These are phyloP conservation scores for Pangasius macronema DNA, from an alignment of 2,797 vertebrate genomes.

Conservation along the genomic window DNA sequence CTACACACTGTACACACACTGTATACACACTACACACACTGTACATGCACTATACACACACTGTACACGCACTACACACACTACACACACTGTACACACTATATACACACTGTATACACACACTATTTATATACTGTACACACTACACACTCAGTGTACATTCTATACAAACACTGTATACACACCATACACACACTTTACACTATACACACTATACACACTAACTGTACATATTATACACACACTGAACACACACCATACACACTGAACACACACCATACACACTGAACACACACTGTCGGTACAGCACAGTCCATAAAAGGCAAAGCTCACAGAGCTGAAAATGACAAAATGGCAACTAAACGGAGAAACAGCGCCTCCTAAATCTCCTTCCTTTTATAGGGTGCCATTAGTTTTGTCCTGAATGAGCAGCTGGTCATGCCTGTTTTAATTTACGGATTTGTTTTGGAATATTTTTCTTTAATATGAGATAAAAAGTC, in stretches of 20 bases:
- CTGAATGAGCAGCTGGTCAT: not conserved
- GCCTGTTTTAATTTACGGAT: not conserved
- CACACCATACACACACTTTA: not conserved
- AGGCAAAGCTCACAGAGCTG: no score
- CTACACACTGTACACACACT: not conserved
- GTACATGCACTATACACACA: not conserved
- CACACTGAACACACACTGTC: not conserved
- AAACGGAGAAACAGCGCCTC: no score
- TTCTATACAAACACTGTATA: not conserved
- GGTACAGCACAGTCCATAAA: no score
- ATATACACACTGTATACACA: not conserved
- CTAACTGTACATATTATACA: not conserved
- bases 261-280: not conserved
- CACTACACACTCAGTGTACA: not conserved
- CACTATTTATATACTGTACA: not conserved
- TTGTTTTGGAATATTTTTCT: not conserved
- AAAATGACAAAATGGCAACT: no score
- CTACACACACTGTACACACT: not conserved
- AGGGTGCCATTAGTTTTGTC: not conserved
- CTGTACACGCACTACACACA: not conserved
- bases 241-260: no score
- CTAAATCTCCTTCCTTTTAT: not conserved
- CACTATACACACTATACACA: not conserved
- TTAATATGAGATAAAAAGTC: no score
- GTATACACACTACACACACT: not conserved